phyloP scores from a whole-genome alignment of 2,113 vertebrate species.

The Callocephalon fimbriatum region DNA sequence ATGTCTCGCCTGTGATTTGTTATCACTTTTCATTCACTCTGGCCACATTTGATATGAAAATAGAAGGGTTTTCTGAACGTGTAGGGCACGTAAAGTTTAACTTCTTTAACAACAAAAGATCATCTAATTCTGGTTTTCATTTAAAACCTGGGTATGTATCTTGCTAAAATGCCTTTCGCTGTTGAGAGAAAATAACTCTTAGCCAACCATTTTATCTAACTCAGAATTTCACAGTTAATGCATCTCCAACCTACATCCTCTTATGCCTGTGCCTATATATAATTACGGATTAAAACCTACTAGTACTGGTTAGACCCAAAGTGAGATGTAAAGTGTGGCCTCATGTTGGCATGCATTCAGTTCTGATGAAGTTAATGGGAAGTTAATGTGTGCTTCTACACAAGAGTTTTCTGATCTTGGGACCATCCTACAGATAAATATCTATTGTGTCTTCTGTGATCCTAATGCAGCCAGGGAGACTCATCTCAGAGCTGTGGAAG shows the following conservation, averaged over 20 bases:
- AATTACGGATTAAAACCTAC: neutral
- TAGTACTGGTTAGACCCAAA: neutral
- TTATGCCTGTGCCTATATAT: neutral
- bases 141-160: neutral
- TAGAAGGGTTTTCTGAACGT: fast-evolving
- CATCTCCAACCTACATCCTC: neutral
- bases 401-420: neutral
- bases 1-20: fast-evolving
- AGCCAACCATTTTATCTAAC: neutral
- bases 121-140: neutral
- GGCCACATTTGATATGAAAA: neutral
- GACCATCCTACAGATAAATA: neutral
- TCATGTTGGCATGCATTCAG: neutral
- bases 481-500: neutral
- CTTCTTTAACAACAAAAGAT: neutral
- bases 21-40: neutral
- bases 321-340: neutral
- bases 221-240: neutral
- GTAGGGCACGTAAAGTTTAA: neutral
- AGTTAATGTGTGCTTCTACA: neutral
- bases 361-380: neutral
- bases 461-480: neutral
- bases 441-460: neutral
- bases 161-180: neutral
- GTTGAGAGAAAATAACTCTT: neutral